Conservation (phyloP, 2,113 vertebrate genomes). For the Nyctibius bracteatus region DNA sequence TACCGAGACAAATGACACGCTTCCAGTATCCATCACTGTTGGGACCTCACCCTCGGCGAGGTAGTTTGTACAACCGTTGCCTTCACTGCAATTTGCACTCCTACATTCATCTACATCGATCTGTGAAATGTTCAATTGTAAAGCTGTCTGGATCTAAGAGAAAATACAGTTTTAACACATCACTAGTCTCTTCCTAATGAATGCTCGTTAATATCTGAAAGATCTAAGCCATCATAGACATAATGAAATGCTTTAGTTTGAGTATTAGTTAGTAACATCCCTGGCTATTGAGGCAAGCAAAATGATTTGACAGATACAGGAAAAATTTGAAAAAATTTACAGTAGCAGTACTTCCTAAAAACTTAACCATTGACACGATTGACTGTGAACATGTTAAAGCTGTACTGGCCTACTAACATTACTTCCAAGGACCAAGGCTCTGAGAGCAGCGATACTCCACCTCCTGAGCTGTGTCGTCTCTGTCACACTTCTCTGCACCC, state of each 20-base stretch:
- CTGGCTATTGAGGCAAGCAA: neutral
- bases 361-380: neutral
- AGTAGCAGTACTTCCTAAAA: neutral
- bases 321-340: neutral
- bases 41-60: constrained; percentile 73
- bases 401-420: neutral
- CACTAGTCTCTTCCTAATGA: neutral
- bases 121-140: constrained; percentile 78
- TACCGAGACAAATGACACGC: constrained; percentile 76
- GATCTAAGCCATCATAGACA: neutral
- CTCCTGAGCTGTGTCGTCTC: neutral
- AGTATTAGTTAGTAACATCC: neutral
- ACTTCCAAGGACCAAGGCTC: neutral
- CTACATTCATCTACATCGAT: constrained; percentile 82
- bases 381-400: neutral
- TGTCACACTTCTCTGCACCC: neutral
- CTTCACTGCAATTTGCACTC: constrained; percentile 63
- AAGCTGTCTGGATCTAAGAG: constrained; percentile 80
- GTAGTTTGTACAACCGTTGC: constrained; percentile 63
- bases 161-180: neutral
- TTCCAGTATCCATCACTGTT: constrained; percentile 75
- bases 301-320: neutral
- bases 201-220: neutral
- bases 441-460: neutral
- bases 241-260: neutral